A percentile compares a stretch with the other conserved stretches of the same genome.
Evolutionary conservation across 2,888 invertebrate species (phyloP).

Genomic region (Melikaiella ostensackeni): DNA sequence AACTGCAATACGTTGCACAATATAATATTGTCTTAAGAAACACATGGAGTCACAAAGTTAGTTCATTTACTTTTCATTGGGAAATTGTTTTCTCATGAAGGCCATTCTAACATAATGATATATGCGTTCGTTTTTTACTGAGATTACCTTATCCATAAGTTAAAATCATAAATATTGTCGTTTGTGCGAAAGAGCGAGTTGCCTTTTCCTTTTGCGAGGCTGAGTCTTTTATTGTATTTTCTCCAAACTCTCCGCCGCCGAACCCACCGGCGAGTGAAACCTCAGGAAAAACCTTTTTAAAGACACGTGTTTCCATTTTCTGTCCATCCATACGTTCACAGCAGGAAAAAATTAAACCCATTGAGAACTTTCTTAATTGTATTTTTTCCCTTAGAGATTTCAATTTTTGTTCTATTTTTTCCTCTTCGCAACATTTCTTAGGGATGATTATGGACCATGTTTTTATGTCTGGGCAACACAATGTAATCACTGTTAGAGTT

Average conservation of each 20-base stretch:
- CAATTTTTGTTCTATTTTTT: constrained; percentile 60
- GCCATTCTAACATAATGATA: not conserved
- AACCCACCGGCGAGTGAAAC: constrained; percentile 69
- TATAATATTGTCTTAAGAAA: not conserved
- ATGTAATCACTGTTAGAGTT: constrained; percentile 58
- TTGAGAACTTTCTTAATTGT: constrained; percentile 64
- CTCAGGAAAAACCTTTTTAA: constrained; percentile 69
- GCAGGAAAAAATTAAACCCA: constrained; percentile 72
- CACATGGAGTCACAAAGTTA: not conserved
- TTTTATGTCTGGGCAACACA: constrained; percentile 64
- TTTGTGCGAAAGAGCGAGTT: constrained; percentile 51
- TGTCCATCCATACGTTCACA: constrained; percentile 62
- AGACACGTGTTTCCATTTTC: constrained; percentile 66
- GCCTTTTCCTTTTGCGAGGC: not conserved
- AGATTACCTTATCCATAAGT: constrained; percentile 62
- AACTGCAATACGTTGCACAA: no score
- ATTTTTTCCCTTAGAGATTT: constrained; percentile 59
- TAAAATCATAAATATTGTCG: constrained; percentile 69
- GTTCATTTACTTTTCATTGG: not conserved
- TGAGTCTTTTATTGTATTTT: constrained; percentile 53
- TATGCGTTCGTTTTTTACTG: not conserved
- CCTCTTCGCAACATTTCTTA: constrained; percentile 52
- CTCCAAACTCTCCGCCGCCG: constrained; percentile 71
- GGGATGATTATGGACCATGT: constrained; percentile 69
- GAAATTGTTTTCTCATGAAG: not conserved